Evolutionary conservation across 2,797 vertebrate genomes (phyloP), one percentile per base, ranked within the genome.

Genomic region (Fundulus diaphanus): DNA sequence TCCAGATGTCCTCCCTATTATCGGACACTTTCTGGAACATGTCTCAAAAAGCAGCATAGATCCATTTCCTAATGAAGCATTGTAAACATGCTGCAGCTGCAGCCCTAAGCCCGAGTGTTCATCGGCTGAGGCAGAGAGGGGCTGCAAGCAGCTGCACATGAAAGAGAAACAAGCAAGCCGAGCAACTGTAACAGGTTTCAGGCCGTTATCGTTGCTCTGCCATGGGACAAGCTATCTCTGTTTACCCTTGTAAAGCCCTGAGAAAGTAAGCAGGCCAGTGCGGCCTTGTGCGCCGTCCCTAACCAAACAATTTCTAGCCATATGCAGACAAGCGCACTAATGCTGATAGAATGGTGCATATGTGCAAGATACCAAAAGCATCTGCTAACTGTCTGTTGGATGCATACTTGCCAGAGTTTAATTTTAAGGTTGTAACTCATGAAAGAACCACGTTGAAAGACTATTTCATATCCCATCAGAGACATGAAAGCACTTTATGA

Each of bases 191-290:
- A 77, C 31, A 72, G 48, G 67, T 81, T 35, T 73, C 35, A 57
- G 63, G 51, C 78, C 48, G 70, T 90, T 90, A 90, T 90, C 90
- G 37, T 75, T 73, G 70, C 37, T 69, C 68, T 70, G 74, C 82
- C 82, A 79, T 72, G 73, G 75, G 83, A 82, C 74, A 80, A 56
- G 81, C 70, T 87, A 90, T 89, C 84, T 90, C 66, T 83, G 76
- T 90, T 90, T 89, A 82, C 77, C 40, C 71, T 73, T 74, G 63
- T 61, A 16, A 74, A 65, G 68, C 56, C 76, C 76, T 85, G 89
- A 88, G 90, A 88, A 90, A 16, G 52, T 63, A 71, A 72, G 75
- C 82, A 80, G 80, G 29, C 65, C 66, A 42, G 76, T 81, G 70
- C 75, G 71, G 70, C 66, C 76, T 72, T 75, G 74, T 67, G 73